These are phyloP conservation scores for Phalacrocorax carbo DNA, from an alignment of 2,113 vertebrate genomes.

Conservation along the genomic window DNA sequence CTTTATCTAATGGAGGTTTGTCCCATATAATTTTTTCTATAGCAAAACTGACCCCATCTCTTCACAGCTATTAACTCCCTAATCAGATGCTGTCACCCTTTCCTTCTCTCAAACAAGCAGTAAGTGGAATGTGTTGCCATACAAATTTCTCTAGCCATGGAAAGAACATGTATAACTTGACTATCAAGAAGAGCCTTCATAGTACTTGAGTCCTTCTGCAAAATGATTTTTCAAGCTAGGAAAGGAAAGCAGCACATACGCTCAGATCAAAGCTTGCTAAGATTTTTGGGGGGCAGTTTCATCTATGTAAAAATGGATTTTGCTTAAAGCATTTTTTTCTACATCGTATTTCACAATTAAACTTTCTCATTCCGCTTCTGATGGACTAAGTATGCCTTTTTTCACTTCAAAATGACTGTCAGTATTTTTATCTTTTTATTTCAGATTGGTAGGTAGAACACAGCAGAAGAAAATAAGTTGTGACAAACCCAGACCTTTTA, in stretches of 20 bases:
- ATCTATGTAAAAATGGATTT: not conserved
- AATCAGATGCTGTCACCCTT: fast-evolving
- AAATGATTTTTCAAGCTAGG: not conserved
- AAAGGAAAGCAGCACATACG: not conserved
- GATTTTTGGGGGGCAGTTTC: not conserved
- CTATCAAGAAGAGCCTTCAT: not conserved
- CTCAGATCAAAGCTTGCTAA: not conserved
- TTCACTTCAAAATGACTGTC: not conserved
- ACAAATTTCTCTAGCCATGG: no score
- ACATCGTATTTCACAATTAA: not conserved
- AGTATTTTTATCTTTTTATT: not conserved
- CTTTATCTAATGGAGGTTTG: not conserved
- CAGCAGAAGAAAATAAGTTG: not conserved
- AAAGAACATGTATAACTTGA: not conserved
- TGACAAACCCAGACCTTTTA: fast-evolving
- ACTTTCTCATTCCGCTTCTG: not conserved
- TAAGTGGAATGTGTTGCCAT: not conserved
- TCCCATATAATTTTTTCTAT: not conserved
- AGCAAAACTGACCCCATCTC: not conserved
- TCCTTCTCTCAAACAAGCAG: not conserved
- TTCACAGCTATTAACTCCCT: not conserved
- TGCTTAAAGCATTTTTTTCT: not conserved
- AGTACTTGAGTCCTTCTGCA: not conserved
- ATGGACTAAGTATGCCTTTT: not conserved
- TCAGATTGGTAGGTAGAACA: fast-evolving